phyloP scores from a whole-genome alignment of 2,113 vertebrate genomes.

The Piliocolobus tephrosceles region DNA sequence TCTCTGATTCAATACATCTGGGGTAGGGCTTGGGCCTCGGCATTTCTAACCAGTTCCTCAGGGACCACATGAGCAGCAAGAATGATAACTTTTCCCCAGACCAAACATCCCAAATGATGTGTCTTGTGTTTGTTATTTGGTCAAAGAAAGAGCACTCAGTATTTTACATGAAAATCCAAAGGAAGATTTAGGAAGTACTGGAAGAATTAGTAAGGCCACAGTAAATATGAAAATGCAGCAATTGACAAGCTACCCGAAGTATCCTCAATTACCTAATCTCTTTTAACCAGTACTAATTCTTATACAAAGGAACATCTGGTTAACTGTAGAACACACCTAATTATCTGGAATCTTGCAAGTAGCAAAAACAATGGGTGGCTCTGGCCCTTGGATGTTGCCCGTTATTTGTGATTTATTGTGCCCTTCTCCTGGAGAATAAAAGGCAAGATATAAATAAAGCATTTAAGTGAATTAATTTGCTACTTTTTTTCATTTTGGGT shows the following conservation, averaged over 20 bases:
- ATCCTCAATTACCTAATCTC: not conserved
- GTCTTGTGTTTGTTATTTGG: not conserved
- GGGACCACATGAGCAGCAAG: not conserved
- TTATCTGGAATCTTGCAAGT: not conserved
- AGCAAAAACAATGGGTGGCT: not conserved
- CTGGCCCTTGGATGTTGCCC: not conserved
- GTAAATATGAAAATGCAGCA: not conserved
- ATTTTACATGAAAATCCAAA: not conserved
- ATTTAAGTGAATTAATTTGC: not conserved
- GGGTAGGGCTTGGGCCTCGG: not conserved
- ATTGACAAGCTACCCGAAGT: not conserved
- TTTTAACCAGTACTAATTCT: not conserved
- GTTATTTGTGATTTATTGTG: not conserved
- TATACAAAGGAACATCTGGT: not conserved
- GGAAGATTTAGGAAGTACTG: not conserved
- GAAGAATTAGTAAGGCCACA: not conserved
- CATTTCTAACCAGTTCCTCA: not conserved
- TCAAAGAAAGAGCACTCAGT: not conserved
- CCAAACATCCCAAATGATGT: not conserved
- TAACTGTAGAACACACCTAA: not conserved
- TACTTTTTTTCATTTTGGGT: not conserved
- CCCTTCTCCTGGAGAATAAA: not conserved
- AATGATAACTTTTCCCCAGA: not conserved
- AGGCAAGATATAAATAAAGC: not conserved
- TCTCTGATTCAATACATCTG: not conserved